Evolutionary conservation across 2,113 vertebrate species (phyloP).

Genomic region (Ptilonorhynchus violaceus): DNA sequence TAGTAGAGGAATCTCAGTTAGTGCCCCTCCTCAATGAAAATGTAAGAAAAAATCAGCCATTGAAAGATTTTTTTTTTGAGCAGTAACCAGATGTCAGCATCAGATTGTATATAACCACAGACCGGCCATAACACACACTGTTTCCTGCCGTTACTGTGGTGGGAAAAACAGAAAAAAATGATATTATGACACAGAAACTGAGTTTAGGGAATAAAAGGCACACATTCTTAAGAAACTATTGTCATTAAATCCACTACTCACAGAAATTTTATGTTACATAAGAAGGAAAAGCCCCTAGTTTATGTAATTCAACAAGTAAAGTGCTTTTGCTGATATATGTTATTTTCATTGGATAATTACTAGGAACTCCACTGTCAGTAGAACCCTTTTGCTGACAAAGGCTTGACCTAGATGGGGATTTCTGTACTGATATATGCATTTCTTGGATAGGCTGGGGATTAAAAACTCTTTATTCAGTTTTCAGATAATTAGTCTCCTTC

Average conservation of each 20-base stretch:
- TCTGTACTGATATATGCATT: background rate
- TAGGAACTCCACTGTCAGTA: background rate
- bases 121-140: background rate
- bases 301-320: background rate
- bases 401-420: background rate
- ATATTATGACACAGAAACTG: background rate
- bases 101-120: background rate
- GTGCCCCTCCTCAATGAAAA: background rate
- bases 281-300: background rate
- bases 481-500: background rate
- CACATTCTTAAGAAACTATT: background rate
- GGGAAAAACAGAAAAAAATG: background rate
- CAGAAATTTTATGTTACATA: background rate
- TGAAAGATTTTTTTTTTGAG: background rate
- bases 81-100: background rate
- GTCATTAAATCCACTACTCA: background rate
- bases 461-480: background rate
- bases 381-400: background rate
- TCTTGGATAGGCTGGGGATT: background rate
- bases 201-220: background rate
- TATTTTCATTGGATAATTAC: background rate
- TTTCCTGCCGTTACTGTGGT: background rate
- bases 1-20: background rate
- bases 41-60: background rate
- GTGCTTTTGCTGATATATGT: background rate